Conservation (phyloP, 1,140 invertebrate species). For the Anagrus nilaparvatae region DNA sequence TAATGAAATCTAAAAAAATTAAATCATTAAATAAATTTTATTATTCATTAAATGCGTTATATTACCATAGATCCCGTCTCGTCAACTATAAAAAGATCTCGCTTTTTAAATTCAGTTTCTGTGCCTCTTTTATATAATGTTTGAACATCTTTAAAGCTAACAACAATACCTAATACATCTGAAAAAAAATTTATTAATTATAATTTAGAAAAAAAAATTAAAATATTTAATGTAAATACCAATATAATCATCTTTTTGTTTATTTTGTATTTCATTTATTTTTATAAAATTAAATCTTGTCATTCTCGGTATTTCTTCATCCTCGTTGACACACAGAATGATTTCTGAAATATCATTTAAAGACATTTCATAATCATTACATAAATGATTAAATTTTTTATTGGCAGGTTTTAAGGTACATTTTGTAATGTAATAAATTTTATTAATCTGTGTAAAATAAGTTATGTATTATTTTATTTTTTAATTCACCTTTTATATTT, state of each 20-base stretch:
- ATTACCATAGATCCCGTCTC: constrained; percentile 65
- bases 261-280: constrained; percentile 63
- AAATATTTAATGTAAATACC: constrained; percentile 47
- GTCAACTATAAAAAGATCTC: constrained; percentile 83
- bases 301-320: constrained; percentile 55
- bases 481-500: not conserved
- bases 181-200: constrained; percentile 27
- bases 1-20: constrained; percentile 43
- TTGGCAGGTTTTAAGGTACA: constrained; percentile 77
- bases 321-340: constrained; percentile 54
- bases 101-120: constrained; percentile 76
- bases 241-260: constrained; percentile 54
- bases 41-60: no score
- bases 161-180: constrained; percentile 89
- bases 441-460: constrained; percentile 47
- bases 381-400: constrained; percentile 67
- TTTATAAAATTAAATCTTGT: constrained; percentile 75
- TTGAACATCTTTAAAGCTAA: constrained; percentile 57
- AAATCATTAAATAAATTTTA: constrained; percentile 11
- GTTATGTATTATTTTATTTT: not conserved
- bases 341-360: constrained; percentile 71
- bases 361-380: constrained; percentile 89
- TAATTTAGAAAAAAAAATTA: constrained; percentile 4
- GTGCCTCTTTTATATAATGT: constrained; percentile 62
- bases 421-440: constrained; percentile 74